phyloP scores from a whole-genome alignment of 2,888 invertebrate species.

The Dolichopus griseipennis region DNA sequence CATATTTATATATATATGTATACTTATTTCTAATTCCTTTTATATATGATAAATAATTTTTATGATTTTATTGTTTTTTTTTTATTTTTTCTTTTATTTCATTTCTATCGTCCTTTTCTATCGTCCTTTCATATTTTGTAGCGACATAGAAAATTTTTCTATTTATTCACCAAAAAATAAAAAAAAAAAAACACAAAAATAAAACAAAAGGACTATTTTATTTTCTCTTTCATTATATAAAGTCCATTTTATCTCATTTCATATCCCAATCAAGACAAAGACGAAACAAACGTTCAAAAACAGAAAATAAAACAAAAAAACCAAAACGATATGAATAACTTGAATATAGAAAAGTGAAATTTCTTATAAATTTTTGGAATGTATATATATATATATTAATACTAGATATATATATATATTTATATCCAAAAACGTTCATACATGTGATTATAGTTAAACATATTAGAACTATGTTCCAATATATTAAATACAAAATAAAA shows the following conservation, averaged over 20 bases:
- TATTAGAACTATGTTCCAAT: too few relatives aligned
- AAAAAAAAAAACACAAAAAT: too few relatives aligned
- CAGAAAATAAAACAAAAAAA: background rate
- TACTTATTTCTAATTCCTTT: too few relatives aligned
- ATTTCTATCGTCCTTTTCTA: background rate
- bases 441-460: too few relatives aligned
- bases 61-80: too few relatives aligned
- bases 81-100: background rate
- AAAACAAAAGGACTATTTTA: background rate
- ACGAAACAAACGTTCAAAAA: background rate
- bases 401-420: too few relatives aligned
- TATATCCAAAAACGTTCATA: too few relatives aligned
- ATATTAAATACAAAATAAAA: too few relatives aligned
- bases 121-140: background rate
- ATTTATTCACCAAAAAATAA: background rate
- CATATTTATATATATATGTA: too few relatives aligned
- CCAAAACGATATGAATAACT: background rate
- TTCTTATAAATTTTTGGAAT: too few relatives aligned
- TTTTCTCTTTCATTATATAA: background rate
- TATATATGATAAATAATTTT: too few relatives aligned
- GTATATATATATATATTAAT: too few relatives aligned
- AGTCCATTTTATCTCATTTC: slow-evolving; percentile 1
- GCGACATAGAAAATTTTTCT: background rate
- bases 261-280: background rate
- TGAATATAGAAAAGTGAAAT: background rate